Base-by-base conservation (phyloP, 2,797 vertebrate species). In the Rhabdomys pumilio region DNA sequence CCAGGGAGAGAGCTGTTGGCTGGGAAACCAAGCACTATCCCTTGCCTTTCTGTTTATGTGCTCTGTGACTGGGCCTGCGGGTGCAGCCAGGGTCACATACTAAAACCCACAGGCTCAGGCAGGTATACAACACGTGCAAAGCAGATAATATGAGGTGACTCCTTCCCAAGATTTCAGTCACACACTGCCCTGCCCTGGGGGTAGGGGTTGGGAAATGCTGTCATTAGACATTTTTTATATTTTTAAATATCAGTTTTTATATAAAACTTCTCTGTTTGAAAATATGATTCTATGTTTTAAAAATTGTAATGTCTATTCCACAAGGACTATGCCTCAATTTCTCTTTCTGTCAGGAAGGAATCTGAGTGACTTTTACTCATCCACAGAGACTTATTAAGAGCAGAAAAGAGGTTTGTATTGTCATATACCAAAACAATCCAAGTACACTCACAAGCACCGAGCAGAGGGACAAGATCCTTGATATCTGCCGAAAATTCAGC, bases 371-470 rank as follows among this genome's bases (percentile, higher is more conserved):
- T 93, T 67, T n/a, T 91, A 73, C 73, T 89, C 65, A 65, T n/a
- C 20, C 57, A 34, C 1, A 13, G 73, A 77, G 73, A 89, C 47
- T 76, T 44, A 76, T 61, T 61, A 76, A 93, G 63, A 94, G 29
- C 85, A 93, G 20, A 63, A 79, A 88, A 47, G 76, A 15, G 80
- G 34, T 31, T 93, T 88, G 88, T 63, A 69, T 81, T 87, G 85
- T 47, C 38, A 80, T n/a, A 38, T 69, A 95, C 82, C 47, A 94
- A 93, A 96, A 92, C 55, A 94, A 93, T 53, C 57, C 88, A 83
- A 89, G 77, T 75, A 83, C 10, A 86, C 88, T 90, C n/a, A 82
- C 41, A 73, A 20, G 1, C 34, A 75, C 53, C 67, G 67, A 96
- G 72, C 44, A 73, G 85, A 11, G 31, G 3, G 50, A 83, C 11